Percentiles rank a stretch among this genome's conserved stretches.
These are phyloP conservation scores for Spodoptera picta DNA, from an alignment of 2,888 invertebrate genomes.

Conservation along the genomic window DNA sequence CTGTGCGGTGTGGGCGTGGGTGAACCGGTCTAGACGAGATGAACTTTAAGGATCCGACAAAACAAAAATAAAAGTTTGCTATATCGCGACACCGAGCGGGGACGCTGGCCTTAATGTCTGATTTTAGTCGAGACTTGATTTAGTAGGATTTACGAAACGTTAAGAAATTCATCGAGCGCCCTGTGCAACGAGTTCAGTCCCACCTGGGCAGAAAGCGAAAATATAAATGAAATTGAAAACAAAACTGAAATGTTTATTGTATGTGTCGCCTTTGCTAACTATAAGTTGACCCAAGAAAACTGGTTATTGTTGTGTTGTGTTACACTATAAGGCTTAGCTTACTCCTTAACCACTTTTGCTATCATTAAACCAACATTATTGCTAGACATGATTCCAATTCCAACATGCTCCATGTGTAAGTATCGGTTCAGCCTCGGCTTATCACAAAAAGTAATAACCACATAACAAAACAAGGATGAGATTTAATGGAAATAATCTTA, in stretches of 20 bases:
- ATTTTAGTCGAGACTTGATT: conserved; percentile 64
- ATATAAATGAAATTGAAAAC: conserved; percentile 28
- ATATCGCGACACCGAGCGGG: conserved; percentile 79
- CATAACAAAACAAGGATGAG: conserved; percentile 29
- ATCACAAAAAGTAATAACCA: conserved; percentile 39
- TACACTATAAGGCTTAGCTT: conserved; percentile 18
- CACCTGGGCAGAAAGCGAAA: conserved; percentile 10
- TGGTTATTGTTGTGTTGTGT: conserved; percentile 12
- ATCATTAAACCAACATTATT: conserved; percentile 36
- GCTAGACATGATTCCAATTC: conserved; percentile 29
- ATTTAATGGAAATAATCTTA: conserved; percentile 41
- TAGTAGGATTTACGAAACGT: conserved; percentile 57
- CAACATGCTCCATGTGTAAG: conserved; percentile 18
- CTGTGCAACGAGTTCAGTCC: conserved; percentile 3
- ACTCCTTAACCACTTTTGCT: conserved; percentile 35
- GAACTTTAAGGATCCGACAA: conserved; percentile 85
- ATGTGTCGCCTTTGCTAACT: conserved; percentile 14
- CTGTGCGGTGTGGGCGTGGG: conserved; percentile 84
- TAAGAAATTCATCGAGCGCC: conserved; percentile 31
- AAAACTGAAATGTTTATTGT: conserved; percentile 27
- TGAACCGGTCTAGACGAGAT: conserved; percentile 87
- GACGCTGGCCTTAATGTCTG: conserved; percentile 74
- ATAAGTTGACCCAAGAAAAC: conserved; percentile 21
- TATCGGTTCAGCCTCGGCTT: conserved; percentile 15
- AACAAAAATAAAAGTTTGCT: conserved; percentile 81